A percentile compares a stretch with the other conserved stretches of the same genome.
phyloP scores from a whole-genome alignment of 2,888 invertebrate genomes.

The Drosophila siamana region DNA sequence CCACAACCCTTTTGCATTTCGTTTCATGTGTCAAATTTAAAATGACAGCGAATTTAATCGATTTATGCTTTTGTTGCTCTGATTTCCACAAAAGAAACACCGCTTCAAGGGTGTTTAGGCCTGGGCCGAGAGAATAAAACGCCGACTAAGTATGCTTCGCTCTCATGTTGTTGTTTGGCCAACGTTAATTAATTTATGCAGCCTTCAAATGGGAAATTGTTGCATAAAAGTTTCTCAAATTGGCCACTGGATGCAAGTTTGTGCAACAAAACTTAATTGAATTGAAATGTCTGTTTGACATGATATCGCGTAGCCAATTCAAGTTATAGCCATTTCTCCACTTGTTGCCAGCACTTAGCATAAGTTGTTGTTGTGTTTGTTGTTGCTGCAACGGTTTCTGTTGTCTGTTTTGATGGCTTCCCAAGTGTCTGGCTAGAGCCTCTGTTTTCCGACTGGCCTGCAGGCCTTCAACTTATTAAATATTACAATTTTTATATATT shows the following conservation, averaged over 20 bases:
- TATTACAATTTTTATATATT: constrained; percentile 39
- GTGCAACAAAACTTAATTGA: constrained; percentile 78
- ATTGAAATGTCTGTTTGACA: constrained; percentile 79
- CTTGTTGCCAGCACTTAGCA: constrained; percentile 48
- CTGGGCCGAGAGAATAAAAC: background rate
- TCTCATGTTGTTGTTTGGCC: background rate
- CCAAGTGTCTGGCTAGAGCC: constrained; percentile 19
- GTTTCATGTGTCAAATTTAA: constrained; percentile 82
- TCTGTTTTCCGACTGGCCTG: constrained; percentile 6
- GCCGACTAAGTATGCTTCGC: background rate
- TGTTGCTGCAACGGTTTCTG: constrained; percentile 24
- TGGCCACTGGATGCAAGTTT: constrained; percentile 42
- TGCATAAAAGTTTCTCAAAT: constrained; percentile 40
- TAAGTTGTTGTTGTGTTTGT: constrained; percentile 32
- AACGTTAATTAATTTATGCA: constrained; percentile 62
- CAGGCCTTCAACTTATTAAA: constrained; percentile 24
- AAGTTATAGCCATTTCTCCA: constrained; percentile 30
- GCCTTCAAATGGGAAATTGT: constrained; percentile 48
- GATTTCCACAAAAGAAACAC: constrained; percentile 36
- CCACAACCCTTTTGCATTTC: constrained; percentile 47
- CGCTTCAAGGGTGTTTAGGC: background rate
- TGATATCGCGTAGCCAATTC: constrained; percentile 57
- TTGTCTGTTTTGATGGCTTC: constrained; percentile 10
- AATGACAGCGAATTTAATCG: constrained; percentile 84
- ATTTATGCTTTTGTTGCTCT: constrained; percentile 74